Evolutionary conservation across 2,888 invertebrate genomes (phyloP).

Genomic region (Microctonus hyperodae): DNA sequence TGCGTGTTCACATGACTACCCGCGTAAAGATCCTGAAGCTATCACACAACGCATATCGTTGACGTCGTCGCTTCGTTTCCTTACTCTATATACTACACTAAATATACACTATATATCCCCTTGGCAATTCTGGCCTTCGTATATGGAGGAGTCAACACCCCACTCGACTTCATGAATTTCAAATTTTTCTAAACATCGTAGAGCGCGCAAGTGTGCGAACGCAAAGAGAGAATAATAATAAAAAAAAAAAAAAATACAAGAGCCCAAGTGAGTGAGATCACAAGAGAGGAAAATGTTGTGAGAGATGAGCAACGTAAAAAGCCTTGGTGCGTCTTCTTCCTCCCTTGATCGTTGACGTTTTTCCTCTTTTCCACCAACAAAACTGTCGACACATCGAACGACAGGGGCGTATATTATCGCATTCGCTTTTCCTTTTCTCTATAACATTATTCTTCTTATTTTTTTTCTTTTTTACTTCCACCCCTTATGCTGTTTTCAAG

Average conservation of each 20-base stretch:
- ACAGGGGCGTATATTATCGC: conserved; percentile 1
- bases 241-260: background rate
- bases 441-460: background rate
- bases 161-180: conserved; percentile 43
- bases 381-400: conserved; percentile 19
- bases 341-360: background rate
- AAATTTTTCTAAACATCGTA: conserved; percentile 40
- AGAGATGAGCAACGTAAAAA: background rate
- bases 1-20: background rate
- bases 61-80: conserved; percentile 1
- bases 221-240: background rate
- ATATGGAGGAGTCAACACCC: conserved; percentile 39
- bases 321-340: background rate
- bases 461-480: background rate
- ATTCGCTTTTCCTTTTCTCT: background rate
- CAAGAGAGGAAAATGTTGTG: background rate
- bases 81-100: background rate
- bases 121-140: conserved; percentile 36
- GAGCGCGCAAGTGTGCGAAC: conserved; percentile 6
- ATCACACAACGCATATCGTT: conserved; percentile 22
- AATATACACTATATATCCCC: conserved; percentile 28
- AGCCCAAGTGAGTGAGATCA: background rate
- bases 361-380: conserved; percentile 14
- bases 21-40: conserved; percentile 29
- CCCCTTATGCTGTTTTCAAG: background rate